phyloP scores from a whole-genome alignment of 2,113 vertebrate species.

The Atrichornis clamosus region DNA sequence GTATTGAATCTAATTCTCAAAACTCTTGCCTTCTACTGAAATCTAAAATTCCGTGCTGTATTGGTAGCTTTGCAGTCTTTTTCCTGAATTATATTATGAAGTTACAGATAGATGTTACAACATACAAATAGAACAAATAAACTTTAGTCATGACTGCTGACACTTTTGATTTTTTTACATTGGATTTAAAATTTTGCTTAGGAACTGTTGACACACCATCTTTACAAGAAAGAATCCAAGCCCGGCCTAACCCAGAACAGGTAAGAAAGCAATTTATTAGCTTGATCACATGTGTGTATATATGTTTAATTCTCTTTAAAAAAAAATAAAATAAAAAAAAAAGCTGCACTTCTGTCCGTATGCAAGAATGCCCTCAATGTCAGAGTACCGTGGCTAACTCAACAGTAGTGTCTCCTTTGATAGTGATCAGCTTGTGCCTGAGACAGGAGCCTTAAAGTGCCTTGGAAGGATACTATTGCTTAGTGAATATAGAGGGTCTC shows the following conservation, averaged over 20 bases:
- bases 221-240: conserved; percentile 85
- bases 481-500: not conserved
- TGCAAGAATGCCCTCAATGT: not conserved
- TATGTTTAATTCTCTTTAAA: not conserved
- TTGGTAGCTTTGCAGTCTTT: not conserved
- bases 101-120: not conserved
- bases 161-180: not conserved
- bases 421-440: not conserved
- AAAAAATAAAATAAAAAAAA: not conserved
- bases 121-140: not conserved
- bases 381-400: not conserved
- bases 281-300: not conserved
- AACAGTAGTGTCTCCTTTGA: not conserved
- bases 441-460: not conserved
- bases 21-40: not conserved
- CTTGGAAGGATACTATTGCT: not conserved
- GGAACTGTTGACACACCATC: conserved; percentile 94
- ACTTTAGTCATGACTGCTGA: not conserved
- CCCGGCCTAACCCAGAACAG: conserved; percentile 85
- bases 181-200: conserved; percentile 49
- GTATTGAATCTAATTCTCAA: not conserved
- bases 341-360: not conserved
- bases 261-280: conserved; percentile 60
- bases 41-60: not conserved
- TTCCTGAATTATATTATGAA: not conserved